Conservation (phyloP, 2,888 invertebrate genomes). For the Euclidia mi region DNA sequence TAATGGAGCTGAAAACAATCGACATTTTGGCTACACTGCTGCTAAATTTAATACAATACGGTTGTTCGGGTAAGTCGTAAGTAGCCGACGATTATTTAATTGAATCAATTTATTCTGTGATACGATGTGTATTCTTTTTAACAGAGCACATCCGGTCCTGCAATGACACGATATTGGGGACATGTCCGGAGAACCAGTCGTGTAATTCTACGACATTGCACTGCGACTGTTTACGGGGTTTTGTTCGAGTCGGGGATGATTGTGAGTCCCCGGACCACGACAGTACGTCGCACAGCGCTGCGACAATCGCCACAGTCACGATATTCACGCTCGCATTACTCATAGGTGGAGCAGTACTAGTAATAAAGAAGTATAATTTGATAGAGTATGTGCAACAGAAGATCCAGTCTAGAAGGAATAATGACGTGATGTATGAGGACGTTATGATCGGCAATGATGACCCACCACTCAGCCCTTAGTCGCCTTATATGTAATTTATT, state of each 20-base stretch:
- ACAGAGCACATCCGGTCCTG: conserved; percentile 88
- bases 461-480: conserved; percentile 84
- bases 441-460: conserved; percentile 90
- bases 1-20: conserved; percentile 72
- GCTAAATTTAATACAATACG: conserved; percentile 75
- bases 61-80: conserved; percentile 80
- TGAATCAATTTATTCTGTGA: conserved; percentile 85
- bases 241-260: conserved; percentile 64
- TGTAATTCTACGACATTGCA: conserved; percentile 68
- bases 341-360: conserved; percentile 77
- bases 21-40: conserved; percentile 74
- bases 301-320: conserved; percentile 74
- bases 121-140: conserved; percentile 84
- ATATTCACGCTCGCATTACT: conserved; percentile 82
- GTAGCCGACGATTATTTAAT: conserved; percentile 85
- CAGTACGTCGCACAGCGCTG: conserved; percentile 58
- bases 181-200: conserved; percentile 73
- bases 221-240: conserved; percentile 75
- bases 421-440: conserved; percentile 86
- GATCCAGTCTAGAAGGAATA: conserved; percentile 77
- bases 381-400: conserved; percentile 80
- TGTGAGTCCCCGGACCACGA: conserved; percentile 62
- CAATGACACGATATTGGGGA: conserved; percentile 68
- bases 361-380: conserved; percentile 84
- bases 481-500: conserved; percentile 52